Evolutionary conservation across 2,797 vertebrate genomes (phyloP).

Genomic region (Schizothorax lantsangensis): DNA sequence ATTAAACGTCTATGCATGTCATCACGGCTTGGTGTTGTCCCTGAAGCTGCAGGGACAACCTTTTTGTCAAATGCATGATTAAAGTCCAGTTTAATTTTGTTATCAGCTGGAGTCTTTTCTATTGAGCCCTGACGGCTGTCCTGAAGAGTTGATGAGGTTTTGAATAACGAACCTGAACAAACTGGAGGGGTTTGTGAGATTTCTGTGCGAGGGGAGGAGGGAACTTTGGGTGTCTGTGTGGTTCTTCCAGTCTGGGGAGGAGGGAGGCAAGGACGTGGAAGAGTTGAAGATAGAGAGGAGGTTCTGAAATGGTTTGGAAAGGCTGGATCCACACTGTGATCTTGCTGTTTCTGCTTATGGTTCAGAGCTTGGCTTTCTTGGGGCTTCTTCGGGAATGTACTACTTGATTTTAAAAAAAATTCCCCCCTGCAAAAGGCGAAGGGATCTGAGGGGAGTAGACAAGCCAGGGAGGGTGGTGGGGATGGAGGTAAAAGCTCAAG

Average conservation of each 20-base stretch:
- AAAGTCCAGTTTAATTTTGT: constrained; percentile 36
- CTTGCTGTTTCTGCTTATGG: constrained; percentile 78
- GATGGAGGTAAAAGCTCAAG: constrained; percentile 92
- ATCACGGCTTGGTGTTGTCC: constrained; percentile 7
- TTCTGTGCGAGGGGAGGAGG: constrained; percentile 54
- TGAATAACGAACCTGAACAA: constrained; percentile 89
- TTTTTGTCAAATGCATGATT: constrained; percentile 80
- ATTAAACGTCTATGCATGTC: background rate
- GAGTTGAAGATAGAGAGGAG: constrained; percentile 77
- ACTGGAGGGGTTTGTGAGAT: constrained; percentile 73
- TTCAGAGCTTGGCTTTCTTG: constrained; percentile 89
- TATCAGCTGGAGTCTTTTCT: constrained; percentile 69
- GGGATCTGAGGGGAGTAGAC: constrained; percentile 89
- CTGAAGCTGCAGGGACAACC: constrained; percentile 65
- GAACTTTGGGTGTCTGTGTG: constrained; percentile 16
- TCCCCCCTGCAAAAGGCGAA: constrained; percentile 92
- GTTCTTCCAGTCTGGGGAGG: constrained; percentile 56
- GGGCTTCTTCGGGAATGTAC: constrained; percentile 88
- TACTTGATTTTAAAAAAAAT: constrained; percentile 82
- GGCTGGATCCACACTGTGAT: constrained; percentile 76
- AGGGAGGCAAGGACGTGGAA: constrained; percentile 72
- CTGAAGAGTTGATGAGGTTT: constrained; percentile 89
- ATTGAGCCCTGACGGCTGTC: constrained; percentile 80
- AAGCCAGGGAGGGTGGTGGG: constrained; percentile 84
- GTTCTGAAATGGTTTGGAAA: constrained; percentile 95